Evolutionary conservation across 92 coral and sea anemone species (phyloP).

Genomic region (Siderastrea siderea): DNA sequence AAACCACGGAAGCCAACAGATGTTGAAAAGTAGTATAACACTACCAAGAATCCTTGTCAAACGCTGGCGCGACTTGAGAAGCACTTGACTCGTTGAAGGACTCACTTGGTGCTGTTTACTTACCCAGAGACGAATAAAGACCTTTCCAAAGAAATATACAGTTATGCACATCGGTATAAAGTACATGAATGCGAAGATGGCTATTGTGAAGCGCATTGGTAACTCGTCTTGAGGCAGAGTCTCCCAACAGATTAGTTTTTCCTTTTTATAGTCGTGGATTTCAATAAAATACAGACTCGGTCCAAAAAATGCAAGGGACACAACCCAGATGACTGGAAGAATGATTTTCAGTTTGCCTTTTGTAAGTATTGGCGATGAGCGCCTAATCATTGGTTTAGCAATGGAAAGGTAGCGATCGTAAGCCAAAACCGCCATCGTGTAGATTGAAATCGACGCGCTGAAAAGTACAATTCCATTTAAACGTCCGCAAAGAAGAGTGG

Average conservation of each 20-base stretch:
- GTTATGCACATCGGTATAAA: slow-evolving; percentile 66
- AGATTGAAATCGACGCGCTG: slow-evolving; percentile 73
- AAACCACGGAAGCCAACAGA: slow-evolving; percentile 89
- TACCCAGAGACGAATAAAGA: slow-evolving; percentile 67
- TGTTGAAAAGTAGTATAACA: slow-evolving; percentile 69
- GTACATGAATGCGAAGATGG: slow-evolving; percentile 68
- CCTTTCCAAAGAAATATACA: slow-evolving; percentile 15
- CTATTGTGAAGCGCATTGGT: slow-evolving; percentile 45
- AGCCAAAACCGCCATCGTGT: slow-evolving; percentile 71
- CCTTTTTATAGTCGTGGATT: slow-evolving; percentile 1
- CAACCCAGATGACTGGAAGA: slow-evolving; percentile 67
- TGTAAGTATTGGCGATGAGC: slow-evolving; percentile 30
- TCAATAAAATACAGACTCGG: slow-evolving; percentile 52
- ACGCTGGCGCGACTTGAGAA: slow-evolving; percentile 67
- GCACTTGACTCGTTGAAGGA: slow-evolving; percentile 42
- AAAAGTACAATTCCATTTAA: slow-evolving; percentile 51
- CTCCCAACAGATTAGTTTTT: slow-evolving; percentile 74
- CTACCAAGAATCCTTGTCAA: slow-evolving; percentile 73
- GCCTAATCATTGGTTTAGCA: slow-evolving; percentile 64
- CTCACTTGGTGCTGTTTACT: slow-evolving; percentile 6
- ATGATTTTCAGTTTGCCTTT: slow-evolving; percentile 52
- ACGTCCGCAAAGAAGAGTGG: slow-evolving; percentile 46
- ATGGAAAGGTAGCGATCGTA: slow-evolving; percentile 72
- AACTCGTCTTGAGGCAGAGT: slow-evolving; percentile 63
- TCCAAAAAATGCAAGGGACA: slow-evolving; percentile 35